Evolutionary conservation across 2,888 invertebrate species (phyloP).

Genomic region (Ichneumon xanthorius): DNA sequence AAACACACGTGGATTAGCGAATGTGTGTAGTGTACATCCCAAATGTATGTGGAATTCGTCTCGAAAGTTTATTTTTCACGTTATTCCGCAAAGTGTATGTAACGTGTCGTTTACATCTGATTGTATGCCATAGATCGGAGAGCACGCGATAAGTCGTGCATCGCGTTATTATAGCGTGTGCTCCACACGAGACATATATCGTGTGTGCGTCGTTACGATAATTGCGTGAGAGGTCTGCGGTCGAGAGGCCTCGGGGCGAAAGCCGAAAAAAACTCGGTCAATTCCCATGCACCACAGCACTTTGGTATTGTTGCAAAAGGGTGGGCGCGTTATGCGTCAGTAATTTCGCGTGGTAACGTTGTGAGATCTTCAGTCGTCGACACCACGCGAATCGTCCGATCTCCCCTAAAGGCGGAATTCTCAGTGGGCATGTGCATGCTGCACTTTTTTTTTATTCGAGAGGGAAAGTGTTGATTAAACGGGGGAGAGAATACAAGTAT

Average conservation of each 20-base stretch:
- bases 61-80: background rate
- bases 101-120: background rate
- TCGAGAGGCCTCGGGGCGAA: conserved; percentile 37
- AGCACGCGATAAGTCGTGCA: conserved; percentile 46
- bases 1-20: no score
- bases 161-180: conserved; percentile 21
- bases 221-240: conserved; percentile 70
- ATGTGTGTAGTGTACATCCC: background rate
- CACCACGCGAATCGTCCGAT: conserved; percentile 48
- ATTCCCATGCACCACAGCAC: conserved; percentile 60
- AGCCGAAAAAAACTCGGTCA: conserved; percentile 71
- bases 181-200: conserved; percentile 48
- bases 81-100: background rate
- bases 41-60: background rate
- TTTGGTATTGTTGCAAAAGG: conserved; percentile 56
- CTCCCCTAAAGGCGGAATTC: conserved; percentile 50
- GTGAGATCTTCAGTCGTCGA: conserved; percentile 33
- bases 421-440: conserved; percentile 49
- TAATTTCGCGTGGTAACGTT: conserved; percentile 59
- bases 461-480: conserved; percentile 53
- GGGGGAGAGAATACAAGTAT: conserved; percentile 18
- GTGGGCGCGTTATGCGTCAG: conserved; percentile 63
- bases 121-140: background rate
- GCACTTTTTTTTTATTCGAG: conserved; percentile 19
- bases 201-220: conserved; percentile 61